phyloP scores from a whole-genome alignment of 2,113 vertebrate genomes.

The Stigmatopora nigra region DNA sequence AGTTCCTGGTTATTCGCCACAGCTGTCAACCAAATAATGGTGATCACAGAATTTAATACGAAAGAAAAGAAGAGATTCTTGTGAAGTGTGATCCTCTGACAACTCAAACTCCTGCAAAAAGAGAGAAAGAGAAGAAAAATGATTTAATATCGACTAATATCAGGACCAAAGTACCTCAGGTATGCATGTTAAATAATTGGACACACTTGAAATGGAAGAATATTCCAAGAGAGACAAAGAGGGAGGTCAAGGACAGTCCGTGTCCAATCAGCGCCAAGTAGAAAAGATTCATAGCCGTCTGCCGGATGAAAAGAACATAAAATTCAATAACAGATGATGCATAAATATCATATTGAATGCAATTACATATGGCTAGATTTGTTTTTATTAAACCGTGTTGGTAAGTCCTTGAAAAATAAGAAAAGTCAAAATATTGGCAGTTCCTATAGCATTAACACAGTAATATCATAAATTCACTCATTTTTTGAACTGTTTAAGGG shows the following conservation, averaged over 20 bases:
- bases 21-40: slow-evolving; percentile 83
- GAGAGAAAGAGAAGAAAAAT: not conserved
- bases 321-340: not conserved
- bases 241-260: slow-evolving; percentile 83
- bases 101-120: slow-evolving; percentile 85
- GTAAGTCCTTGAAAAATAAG: too few relatives aligned
- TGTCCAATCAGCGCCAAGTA: slow-evolving; percentile 96
- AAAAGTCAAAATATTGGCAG: too few relatives aligned
- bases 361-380: not conserved
- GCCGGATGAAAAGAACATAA: slow-evolving; percentile 42
- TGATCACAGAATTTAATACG: slow-evolving; percentile 88
- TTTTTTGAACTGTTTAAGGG: too few relatives aligned
- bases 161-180: not conserved
- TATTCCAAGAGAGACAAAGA: slow-evolving; percentile 89
- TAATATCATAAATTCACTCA: too few relatives aligned
- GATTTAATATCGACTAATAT: too few relatives aligned
- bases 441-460: too few relatives aligned
- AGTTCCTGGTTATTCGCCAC: slow-evolving; percentile 88
- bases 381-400: too few relatives aligned
- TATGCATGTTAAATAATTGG: not conserved
- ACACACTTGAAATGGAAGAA: slow-evolving; percentile 98
- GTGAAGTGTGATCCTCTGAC: slow-evolving; percentile 96
- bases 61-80: slow-evolving; percentile 99
- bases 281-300: slow-evolving; percentile 92
- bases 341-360: not conserved